Conservation (phyloP, 2,797 vertebrate genomes). For the Setipinna tenuifilis region DNA sequence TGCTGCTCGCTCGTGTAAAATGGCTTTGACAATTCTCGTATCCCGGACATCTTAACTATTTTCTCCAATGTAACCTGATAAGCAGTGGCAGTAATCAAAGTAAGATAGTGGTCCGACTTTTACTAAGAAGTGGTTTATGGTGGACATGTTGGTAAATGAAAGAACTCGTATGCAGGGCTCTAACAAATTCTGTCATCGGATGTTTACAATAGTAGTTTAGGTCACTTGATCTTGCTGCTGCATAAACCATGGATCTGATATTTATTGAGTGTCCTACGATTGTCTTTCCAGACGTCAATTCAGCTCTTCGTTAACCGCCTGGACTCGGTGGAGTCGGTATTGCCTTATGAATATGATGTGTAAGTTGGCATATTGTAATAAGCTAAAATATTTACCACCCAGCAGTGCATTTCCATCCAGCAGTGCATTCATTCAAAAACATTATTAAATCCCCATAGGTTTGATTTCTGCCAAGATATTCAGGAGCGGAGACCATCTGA, state of each 20-base stretch:
- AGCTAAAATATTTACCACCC: neutral
- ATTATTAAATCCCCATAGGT: conserved; percentile 66
- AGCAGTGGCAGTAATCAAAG: too few relatives aligned
- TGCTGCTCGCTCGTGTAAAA: neutral
- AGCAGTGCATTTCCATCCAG: conserved; percentile 4
- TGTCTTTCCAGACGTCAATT: conserved; percentile 73
- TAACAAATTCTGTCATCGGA: too few relatives aligned
- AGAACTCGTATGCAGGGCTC: too few relatives aligned
- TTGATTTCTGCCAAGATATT: conserved; percentile 90
- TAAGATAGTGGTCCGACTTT: too few relatives aligned
- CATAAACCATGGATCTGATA: neutral
- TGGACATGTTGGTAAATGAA: too few relatives aligned
- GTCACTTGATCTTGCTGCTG: neutral
- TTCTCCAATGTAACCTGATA: too few relatives aligned
- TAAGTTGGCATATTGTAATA: conserved; percentile 71
- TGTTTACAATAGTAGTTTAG: neutral
- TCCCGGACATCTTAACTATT: neutral
- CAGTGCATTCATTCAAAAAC: neutral
- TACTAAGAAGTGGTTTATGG: too few relatives aligned
- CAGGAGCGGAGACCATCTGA: conserved; percentile 84
- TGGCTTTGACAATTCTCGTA: neutral
- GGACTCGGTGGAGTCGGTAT: conserved; percentile 88
- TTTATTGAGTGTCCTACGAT: neutral
- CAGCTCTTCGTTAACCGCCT: conserved; percentile 89
- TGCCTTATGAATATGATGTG: conserved; percentile 89